These are phyloP conservation scores for Rhingia rostrata DNA, from an alignment of 2,888 invertebrate species.

Conservation along the genomic window DNA sequence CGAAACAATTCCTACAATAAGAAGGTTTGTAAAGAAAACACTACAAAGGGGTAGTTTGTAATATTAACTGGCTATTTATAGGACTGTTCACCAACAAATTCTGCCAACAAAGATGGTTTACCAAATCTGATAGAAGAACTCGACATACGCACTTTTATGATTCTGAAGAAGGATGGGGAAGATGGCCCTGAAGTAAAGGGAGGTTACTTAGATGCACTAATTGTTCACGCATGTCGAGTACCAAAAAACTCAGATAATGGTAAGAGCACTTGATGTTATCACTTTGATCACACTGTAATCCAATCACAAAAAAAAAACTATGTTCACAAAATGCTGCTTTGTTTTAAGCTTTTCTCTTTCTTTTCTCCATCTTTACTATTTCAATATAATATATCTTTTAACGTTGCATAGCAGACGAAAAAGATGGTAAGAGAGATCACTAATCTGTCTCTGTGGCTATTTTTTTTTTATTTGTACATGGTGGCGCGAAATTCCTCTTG, in stretches of 20 bases:
- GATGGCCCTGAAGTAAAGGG: slow-evolving; percentile 96
- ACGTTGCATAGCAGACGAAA: slow-evolving; percentile 72
- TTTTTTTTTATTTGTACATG: slow-evolving; percentile 12
- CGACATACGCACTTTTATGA: slow-evolving; percentile 91
- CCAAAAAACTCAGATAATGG: slow-evolving; percentile 86
- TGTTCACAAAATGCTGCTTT: slow-evolving; percentile 39
- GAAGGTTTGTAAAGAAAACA: slow-evolving; percentile 59
- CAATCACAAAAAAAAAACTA: slow-evolving; percentile 24
- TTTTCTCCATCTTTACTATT: slow-evolving; percentile 55
- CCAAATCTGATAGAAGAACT: slow-evolving; percentile 89
- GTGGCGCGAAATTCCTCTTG: too few relatives aligned
- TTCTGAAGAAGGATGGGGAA: slow-evolving; percentile 90
- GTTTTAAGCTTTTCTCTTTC: slow-evolving; percentile 62
- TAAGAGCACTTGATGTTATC: slow-evolving; percentile 73
- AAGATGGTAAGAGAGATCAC: slow-evolving; percentile 68
- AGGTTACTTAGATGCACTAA: slow-evolving; percentile 95
- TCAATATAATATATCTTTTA: slow-evolving; percentile 68
- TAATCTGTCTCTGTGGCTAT: slow-evolving; percentile 46
- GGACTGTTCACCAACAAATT: slow-evolving; percentile 75
- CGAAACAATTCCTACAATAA: slow-evolving; percentile 76
- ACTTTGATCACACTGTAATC: slow-evolving; percentile 2
- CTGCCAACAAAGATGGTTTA: slow-evolving; percentile 76
- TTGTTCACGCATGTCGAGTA: slow-evolving; percentile 97
- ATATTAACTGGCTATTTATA: slow-evolving; percentile 21
- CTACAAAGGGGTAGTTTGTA: neutral